phyloP scores from a whole-genome alignment of 2,113 vertebrate genomes.

The Oncorhynchus mykiss region DNA sequence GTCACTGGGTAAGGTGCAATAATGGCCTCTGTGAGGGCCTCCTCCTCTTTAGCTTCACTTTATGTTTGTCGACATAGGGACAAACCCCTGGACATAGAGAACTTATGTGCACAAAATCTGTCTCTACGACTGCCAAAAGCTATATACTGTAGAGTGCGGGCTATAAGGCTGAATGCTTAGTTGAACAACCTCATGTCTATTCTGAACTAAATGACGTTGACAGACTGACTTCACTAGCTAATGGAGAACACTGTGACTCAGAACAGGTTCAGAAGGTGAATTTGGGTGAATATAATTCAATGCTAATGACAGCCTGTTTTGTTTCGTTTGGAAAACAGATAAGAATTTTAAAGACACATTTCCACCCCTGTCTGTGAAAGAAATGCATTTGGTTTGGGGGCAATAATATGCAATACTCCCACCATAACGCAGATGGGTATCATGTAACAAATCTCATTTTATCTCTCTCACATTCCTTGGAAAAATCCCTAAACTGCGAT shows the following conservation, averaged over 20 bases:
- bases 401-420: constrained; percentile 28
- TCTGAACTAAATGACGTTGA: constrained; percentile 8
- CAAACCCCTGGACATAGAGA: constrained; percentile 46
- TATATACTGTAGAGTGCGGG: constrained; percentile 17
- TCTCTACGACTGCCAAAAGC: constrained; percentile 35
- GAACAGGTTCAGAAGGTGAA: too few species aligned
- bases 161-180: constrained; percentile 3
- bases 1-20: constrained; percentile 50
- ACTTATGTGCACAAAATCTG: constrained; percentile 28
- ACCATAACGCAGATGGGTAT: constrained; percentile 35
- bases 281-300: constrained; percentile 12
- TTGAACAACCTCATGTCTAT: constrained; percentile 22
- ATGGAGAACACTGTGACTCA: too few species aligned
- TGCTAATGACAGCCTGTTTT: constrained; percentile 8
- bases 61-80: constrained; percentile 43
- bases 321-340: too few species aligned
- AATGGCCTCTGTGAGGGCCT: constrained; percentile 37
- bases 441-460: constrained; percentile 51
- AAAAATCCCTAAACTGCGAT: constrained; percentile 48
- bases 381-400: background rate
- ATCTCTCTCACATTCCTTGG: constrained; percentile 55
- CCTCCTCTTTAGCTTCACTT: constrained; percentile 25
- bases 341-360: too few species aligned
- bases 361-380: background rate
- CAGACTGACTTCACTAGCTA: constrained; percentile 2